Percentiles rank a stretch among this genome's conserved stretches.
phyloP scores from a whole-genome alignment of 2,797 vertebrate genomes.

The Coregonus suidteri region DNA sequence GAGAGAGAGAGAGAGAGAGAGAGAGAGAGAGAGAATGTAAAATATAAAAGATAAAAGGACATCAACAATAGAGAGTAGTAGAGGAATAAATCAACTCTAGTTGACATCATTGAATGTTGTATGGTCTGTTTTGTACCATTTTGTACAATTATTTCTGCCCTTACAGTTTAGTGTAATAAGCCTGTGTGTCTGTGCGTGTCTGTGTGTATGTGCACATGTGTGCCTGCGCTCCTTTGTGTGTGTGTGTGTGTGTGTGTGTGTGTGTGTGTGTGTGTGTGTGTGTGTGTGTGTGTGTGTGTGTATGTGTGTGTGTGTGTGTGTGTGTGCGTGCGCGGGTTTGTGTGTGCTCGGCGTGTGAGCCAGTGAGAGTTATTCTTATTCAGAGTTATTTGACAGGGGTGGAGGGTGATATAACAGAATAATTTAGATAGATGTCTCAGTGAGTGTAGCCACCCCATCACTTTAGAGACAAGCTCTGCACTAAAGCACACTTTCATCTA shows the following conservation, averaged over 20 bases:
- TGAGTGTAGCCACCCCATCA: not conserved
- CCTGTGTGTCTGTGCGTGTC: not conserved
- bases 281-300: too few relatives aligned
- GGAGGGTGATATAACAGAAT: not conserved
- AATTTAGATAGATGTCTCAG: not conserved
- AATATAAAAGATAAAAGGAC: not conserved
- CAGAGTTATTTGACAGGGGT: not conserved
- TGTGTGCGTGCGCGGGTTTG: constrained; percentile 7
- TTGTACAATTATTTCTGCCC: constrained; percentile 57
- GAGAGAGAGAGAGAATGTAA: not conserved
- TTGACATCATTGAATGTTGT: constrained; percentile 45
- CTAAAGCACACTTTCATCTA: not conserved
- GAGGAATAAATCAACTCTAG: not conserved
- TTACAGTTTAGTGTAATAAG: not conserved
- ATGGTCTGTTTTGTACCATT: constrained; percentile 65
- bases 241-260: too few relatives aligned
- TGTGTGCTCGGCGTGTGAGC: not conserved
- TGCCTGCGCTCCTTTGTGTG: too few relatives aligned
- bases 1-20: not conserved
- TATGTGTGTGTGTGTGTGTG: constrained; percentile 15
- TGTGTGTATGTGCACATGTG: not conserved
- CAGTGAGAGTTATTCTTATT: not conserved
- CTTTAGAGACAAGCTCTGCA: not conserved
- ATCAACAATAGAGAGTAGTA: not conserved
- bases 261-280: too few relatives aligned